Base-by-base conservation (phyloP, 2,113 vertebrate species). In the Ivindomyrus marchei region DNA sequence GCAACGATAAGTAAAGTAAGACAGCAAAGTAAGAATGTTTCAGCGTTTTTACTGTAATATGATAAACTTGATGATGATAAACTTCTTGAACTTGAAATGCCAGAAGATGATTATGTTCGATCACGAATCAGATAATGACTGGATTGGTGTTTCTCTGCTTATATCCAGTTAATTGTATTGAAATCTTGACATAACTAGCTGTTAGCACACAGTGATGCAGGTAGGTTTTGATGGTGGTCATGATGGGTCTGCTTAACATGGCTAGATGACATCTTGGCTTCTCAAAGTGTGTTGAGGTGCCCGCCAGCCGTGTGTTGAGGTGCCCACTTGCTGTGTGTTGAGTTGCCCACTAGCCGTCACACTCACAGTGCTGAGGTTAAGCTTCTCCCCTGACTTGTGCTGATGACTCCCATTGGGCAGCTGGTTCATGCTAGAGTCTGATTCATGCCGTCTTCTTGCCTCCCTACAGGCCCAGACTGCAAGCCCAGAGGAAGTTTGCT, bases 401-500 rank as follows among this genome's bases (percentile, higher is more conserved):
- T 74, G 31, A 74, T 74, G 70, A 36, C 13, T 31, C 13, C 10
- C 27, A 70, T 13, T 36, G 31, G 31, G 13, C 13, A 4, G 39
- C 70, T 39, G n/a, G 2, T 17, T 77, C 13, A 13, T 13, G 27
- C 70, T 13, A 8, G 3, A 66, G 9, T 66, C 8, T 66, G 58
- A 70, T 31, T 70, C 62, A 13, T 70, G 39, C 74, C 27, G 9
- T 31, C 21, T 5, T 42, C 13, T 36, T 19, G 11, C 87, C 24
- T 89, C 10, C 93, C 92, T 90, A 15, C 94, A 99, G 98, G 95
- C 98, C 98, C 92, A 97, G 98, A 93, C 97, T 99, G 94, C 98
- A 99, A 96, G 98, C 98, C 94, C 98, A 99, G 97, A 97, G 98
- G 95, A 99, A 99, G 95, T 99, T 99, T 92, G 98, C 98, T 94